Evolutionary conservation across 2,888 invertebrate species (phyloP), one percentile per base, ranked within the genome.

Genomic region (Morpho achilles): DNA sequence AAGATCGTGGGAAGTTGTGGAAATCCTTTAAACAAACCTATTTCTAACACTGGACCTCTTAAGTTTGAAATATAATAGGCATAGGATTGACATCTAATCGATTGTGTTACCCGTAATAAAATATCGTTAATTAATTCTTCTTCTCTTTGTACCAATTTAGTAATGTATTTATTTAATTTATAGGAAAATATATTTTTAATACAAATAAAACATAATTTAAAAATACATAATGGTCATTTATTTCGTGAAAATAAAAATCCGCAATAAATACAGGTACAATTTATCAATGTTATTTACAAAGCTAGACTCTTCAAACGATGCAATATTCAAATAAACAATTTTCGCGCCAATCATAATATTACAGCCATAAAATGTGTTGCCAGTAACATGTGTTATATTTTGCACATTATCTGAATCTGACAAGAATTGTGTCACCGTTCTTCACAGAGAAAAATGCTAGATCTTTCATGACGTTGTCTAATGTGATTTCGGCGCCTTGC

Each of bases 401-500:
- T 39, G 10, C 41, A 43, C 23, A 74, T 69, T 86, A 90, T 71
- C 84, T 84, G 92, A 93, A 94, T 71, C 93, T 92, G 7, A 95
- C 95, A 62, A 94, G 84, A 68, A 98, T 94, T 60, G 92, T 93
- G 83, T 98, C 97, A 61, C 95, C 96, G 72, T 95, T 94, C 84
- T 96, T 95, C 46, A 98, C 89, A 0, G 97, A 96, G 83, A 94
- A 98, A 79, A 94, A 96, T 52, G 94, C 93, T 47, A 98, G 85
- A 72, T 96, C 95, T 79, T 96, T 96, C 73, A 96, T 94, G 60
- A 94, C 94, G 77, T 97, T 97, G 66, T 97, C 96, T 67, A 98
- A 81, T 58, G 91, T 87, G 68, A 97, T 94, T 75, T 95, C 93
- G 8, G 95, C 92, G 16, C 93, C 93, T 6, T 92, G 79, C 80